Evolutionary conservation across 1,140 invertebrate species (phyloP), one percentile per base, ranked within the genome.

Genomic region (Chelonus insularis): DNA sequence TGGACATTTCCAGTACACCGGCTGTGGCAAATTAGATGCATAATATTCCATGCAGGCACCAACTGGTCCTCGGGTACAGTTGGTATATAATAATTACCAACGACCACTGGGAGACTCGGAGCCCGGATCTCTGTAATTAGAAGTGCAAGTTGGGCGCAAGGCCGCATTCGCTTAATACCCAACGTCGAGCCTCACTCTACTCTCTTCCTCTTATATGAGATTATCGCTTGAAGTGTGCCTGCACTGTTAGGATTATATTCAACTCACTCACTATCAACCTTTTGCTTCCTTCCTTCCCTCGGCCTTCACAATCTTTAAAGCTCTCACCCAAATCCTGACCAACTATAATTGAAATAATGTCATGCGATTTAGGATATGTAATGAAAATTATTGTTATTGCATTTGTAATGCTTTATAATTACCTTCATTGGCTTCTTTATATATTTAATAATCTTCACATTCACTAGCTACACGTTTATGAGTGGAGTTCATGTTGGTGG

Each of bases 31-130:
- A 62, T 62, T 62, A 62, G 60, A 62, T 62, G 60, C 52, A 62
- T 62, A 62, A 62, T 62, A 62, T 62, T 62, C 60, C 41, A 25
- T 32, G 51, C 51, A 62, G 60, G 51, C 51, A 39, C 60, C 60
- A 56, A 62, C 51, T 55, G 43, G 41, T 50, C 41, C 39, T 32
- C 11, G 41, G 51, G 34, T 60, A 55, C 60, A 56, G 41, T 56
- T 62, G 51, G 51, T 62, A 62, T 55, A 62, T 62, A 62, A 62
- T 62, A 62, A 60, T 62, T 62, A 62, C 51, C 51, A 55, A 62
- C 39, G 60, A 62, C 60, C 60, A 51, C 39, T 12, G 34, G 23
- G 51, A 20, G 52, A 55, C 48, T 32, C 50, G 29, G 50, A 32
- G 0, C 41, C 25, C 48, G 60, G 60, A 62, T 54, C 60, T 39